These are phyloP conservation scores for Drosophila pseudotalamancana DNA, from an alignment of 2,888 invertebrate species.

Conservation along the genomic window DNA sequence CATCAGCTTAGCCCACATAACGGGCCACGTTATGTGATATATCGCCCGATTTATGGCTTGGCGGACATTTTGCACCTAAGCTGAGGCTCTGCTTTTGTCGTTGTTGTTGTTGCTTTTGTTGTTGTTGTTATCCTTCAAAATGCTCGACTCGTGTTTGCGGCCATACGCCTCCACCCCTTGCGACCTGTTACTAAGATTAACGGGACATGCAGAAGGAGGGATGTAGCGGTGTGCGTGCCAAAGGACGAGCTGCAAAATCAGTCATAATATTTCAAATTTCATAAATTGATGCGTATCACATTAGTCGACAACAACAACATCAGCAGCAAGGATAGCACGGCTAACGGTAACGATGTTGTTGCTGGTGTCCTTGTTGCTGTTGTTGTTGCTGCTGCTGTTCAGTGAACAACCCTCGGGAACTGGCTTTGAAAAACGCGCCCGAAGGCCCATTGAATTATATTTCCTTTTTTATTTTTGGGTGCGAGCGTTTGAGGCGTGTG, in stretches of 20 bases:
- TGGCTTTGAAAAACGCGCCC: constrained; percentile 72
- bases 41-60: constrained; percentile 29
- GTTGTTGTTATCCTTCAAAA: constrained; percentile 49
- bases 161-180: constrained; percentile 12
- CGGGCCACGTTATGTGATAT: constrained; percentile 63
- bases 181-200: constrained; percentile 75
- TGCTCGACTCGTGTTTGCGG: constrained; percentile 32
- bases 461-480: constrained; percentile 26
- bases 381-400: constrained; percentile 15
- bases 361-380: constrained; percentile 14
- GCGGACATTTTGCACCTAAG: constrained; percentile 62
- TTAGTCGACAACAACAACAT: constrained; percentile 46
- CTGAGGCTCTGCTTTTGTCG: constrained; percentile 48
- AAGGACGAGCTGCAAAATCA: constrained; percentile 61
- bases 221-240: not conserved
- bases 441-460: constrained; percentile 44
- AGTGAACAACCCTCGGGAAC: constrained; percentile 62
- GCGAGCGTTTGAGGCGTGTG: constrained; percentile 17
- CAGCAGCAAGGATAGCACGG: constrained; percentile 27
- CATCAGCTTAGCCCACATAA: constrained; percentile 61
- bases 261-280: constrained; percentile 81
- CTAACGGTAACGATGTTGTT: constrained; percentile 47
- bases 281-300: constrained; percentile 81
- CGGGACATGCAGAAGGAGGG: constrained; percentile 14
- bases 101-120: no score